Conservation (phyloP, 2,888 invertebrate genomes). For the Eristalis pertinax region DNA sequence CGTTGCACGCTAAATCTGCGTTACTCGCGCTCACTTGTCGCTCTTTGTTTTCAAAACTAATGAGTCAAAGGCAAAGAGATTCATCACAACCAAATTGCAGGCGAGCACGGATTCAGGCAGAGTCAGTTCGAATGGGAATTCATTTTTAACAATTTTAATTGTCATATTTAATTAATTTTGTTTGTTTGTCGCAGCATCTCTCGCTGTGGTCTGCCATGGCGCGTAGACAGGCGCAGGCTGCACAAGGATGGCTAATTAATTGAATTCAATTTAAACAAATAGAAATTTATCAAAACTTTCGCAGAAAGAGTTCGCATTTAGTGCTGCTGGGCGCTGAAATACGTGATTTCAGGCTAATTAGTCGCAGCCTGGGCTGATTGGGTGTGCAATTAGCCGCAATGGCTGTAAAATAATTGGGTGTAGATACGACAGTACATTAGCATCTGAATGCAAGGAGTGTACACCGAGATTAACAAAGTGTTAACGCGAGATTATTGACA, state of each 20-base stretch:
- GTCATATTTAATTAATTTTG: slow-evolving; percentile 33
- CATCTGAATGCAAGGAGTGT: neutral
- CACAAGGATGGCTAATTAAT: neutral
- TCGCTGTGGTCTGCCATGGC: neutral
- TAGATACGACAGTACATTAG: neutral
- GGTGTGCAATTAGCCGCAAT: neutral
- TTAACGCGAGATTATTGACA: neutral
- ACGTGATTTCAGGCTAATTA: neutral
- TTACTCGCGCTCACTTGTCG: neutral
- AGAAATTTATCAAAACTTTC: neutral
- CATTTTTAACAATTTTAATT: slow-evolving; percentile 43
- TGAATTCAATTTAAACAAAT: neutral
- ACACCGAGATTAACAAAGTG: neutral
- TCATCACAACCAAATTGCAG: neutral
- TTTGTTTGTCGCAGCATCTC: neutral
- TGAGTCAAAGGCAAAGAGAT: slow-evolving; percentile 12
- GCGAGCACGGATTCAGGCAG: neutral
- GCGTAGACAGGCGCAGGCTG: neutral
- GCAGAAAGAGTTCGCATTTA: neutral
- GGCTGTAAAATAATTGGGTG: neutral
- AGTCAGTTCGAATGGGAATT: slow-evolving; percentile 5
- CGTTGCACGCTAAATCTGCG: neutral
- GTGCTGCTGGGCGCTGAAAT: neutral
- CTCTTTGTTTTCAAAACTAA: slow-evolving; percentile 5
- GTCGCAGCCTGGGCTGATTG: neutral